Evolutionary conservation across 2,797 vertebrate genomes (phyloP).

Genomic region (Pseudomugil gertrudae): DNA sequence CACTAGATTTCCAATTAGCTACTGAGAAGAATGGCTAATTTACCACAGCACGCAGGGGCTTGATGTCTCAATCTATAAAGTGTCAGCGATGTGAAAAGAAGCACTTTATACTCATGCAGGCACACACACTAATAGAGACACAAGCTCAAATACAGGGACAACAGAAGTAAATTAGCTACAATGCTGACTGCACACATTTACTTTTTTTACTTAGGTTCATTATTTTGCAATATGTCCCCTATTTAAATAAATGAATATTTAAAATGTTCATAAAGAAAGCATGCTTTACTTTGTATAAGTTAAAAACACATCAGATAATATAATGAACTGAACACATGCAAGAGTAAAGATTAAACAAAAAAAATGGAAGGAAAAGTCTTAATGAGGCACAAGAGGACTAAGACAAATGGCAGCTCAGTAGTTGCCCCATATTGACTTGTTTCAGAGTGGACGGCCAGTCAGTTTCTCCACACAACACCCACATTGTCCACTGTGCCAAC

Average conservation of each 20-base stretch:
- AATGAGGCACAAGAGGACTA: conserved; percentile 57
- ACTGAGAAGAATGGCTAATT: conserved; percentile 92
- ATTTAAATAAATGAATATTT: too few species aligned
- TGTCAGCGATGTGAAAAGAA: conserved; percentile 92
- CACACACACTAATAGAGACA: conserved; percentile 81
- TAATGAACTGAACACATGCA: conserved; percentile 48
- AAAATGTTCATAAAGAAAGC: conserved; percentile 40
- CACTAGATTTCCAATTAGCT: conserved; percentile 96
- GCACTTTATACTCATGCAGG: conserved; percentile 73
- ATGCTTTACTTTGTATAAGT: conserved; percentile 20
- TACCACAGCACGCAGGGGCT: conserved; percentile 87
- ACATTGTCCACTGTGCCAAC: conserved; percentile 84
- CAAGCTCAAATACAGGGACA: background rate
- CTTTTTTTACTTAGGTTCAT: background rate
- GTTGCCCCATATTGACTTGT: conserved; percentile 76
- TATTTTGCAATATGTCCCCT: background rate
- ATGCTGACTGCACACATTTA: background rate
- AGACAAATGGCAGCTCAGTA: conserved; percentile 64
- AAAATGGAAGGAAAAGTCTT: conserved; percentile 56
- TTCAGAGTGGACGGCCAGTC: conserved; percentile 67
- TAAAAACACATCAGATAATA: conserved; percentile 42
- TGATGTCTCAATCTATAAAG: conserved; percentile 97
- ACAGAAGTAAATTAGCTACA: background rate
- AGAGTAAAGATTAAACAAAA: conserved; percentile 27
- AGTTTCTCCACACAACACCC: conserved; percentile 76